Percentiles rank a stretch among this genome's conserved stretches.
Evolutionary conservation across 2,113 vertebrate genomes (phyloP).

Genomic region (Cyprinodon variegatus): DNA sequence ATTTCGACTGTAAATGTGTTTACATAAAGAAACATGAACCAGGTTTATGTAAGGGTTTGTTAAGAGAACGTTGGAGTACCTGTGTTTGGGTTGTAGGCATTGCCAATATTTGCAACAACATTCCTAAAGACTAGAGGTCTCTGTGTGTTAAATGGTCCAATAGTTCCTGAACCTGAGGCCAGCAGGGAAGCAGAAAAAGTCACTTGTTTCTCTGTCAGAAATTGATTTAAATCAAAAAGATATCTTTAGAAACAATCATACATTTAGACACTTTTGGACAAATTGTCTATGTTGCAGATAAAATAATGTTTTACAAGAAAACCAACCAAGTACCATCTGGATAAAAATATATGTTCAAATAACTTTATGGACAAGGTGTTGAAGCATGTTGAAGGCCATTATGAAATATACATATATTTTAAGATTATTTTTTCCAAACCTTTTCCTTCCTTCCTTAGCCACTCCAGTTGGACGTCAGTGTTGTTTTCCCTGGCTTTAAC

Average conservation of each 20-base stretch:
- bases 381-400: no score
- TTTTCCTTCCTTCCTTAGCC: slow-evolving; percentile 29
- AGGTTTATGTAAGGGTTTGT: no score
- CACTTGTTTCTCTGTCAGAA: slow-evolving; percentile 40
- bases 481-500: background rate
- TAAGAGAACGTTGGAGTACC: slow-evolving; percentile 10
- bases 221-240: background rate
- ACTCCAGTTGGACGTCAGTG: slow-evolving; percentile 37
- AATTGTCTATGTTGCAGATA: no score
- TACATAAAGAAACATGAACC: no score
- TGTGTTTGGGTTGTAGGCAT: slow-evolving; percentile 12
- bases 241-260: no score
- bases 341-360: no score
- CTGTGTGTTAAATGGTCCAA: slow-evolving; percentile 21
- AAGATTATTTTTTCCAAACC: slow-evolving; percentile 17
- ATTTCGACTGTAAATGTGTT: no score
- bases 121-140: slow-evolving; percentile 35
- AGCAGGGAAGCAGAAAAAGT: slow-evolving; percentile 50
- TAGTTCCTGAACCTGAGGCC: fast-evolving
- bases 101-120: no score
- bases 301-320: no score
- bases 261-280: no score
- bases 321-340: no score
- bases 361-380: no score
- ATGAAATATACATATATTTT: background rate